A percentile compares a stretch with the other conserved stretches of the same genome.
Evolutionary conservation across 2,797 vertebrate genomes (phyloP).

Genomic region (Helostoma temminkii): DNA sequence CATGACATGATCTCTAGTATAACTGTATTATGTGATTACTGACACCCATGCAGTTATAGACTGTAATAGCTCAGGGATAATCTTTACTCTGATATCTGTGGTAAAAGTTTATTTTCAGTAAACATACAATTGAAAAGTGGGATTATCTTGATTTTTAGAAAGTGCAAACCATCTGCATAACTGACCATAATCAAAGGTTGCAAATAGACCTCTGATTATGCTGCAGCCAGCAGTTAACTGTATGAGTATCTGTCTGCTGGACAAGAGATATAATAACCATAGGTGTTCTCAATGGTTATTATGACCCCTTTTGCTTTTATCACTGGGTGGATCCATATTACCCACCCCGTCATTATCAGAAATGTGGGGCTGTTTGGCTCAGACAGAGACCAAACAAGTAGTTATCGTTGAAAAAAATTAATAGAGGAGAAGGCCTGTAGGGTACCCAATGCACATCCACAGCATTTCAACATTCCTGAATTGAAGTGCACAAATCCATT

Average conservation of each 20-base stretch:
- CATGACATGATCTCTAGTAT: background rate
- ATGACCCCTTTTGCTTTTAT: constrained; percentile 68
- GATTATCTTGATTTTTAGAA: constrained; percentile 43
- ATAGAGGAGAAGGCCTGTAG: constrained; percentile 10
- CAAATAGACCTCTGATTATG: constrained; percentile 67
- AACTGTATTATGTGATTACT: background rate
- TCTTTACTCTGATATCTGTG: constrained; percentile 11
- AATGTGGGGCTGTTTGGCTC: constrained; percentile 36
- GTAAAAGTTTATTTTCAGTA: constrained; percentile 31
- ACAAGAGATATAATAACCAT: constrained; percentile 66
- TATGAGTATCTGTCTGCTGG: constrained; percentile 70
- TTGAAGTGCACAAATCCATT: constrained; percentile 25
- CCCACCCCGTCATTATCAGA: constrained; percentile 60
- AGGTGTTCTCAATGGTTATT: constrained; percentile 66
- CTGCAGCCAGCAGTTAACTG: constrained; percentile 64
- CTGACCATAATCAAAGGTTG: constrained; percentile 65
- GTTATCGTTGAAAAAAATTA: constrained; percentile 19
- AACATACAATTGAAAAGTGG: constrained; percentile 27
- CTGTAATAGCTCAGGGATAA: constrained; percentile 37
- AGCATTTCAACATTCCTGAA: constrained; percentile 5
- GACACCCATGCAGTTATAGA: constrained; percentile 9
- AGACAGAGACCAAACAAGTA: constrained; percentile 14
- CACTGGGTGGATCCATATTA: constrained; percentile 61
- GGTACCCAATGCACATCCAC: constrained; percentile 13
- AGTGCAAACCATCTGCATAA: constrained; percentile 49